Evolutionary conservation across 1,140 invertebrate species (phyloP).

Genomic region (Pissodes strobi): DNA sequence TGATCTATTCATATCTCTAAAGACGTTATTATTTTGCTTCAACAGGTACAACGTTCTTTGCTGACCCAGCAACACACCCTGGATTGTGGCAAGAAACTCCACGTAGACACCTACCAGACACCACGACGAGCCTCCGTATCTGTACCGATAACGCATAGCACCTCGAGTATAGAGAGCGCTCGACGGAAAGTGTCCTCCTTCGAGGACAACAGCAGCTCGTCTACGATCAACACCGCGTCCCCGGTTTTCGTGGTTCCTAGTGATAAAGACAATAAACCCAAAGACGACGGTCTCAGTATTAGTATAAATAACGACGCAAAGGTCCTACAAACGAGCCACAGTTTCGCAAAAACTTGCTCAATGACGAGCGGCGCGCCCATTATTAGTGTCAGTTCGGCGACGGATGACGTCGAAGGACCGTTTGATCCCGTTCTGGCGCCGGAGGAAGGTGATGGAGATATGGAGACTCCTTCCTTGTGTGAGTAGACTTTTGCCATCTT

Average conservation of each 20-base stretch:
- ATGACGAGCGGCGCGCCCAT: slow-evolving; percentile 60
- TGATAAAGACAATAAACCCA: slow-evolving; percentile 52
- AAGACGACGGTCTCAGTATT: slow-evolving; percentile 18
- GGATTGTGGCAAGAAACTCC: slow-evolving; percentile 58
- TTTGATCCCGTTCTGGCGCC: no score
- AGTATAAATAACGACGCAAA: slow-evolving; percentile 39
- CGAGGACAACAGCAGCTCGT: slow-evolving; percentile 52
- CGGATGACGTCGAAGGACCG: slow-evolving; percentile 65
- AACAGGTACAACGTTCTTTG: slow-evolving; percentile 51
- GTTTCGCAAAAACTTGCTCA: slow-evolving; percentile 52
- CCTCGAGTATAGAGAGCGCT: slow-evolving; percentile 31
- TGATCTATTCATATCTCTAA: not conserved
- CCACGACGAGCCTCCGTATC: slow-evolving; percentile 57
- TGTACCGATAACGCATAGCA: slow-evolving; percentile 52
- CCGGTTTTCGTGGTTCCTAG: slow-evolving; percentile 50
- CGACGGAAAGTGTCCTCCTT: slow-evolving; percentile 57
- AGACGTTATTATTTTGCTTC: not conserved
- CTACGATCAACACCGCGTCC: slow-evolving; percentile 51
- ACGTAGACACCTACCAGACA: slow-evolving; percentile 49
- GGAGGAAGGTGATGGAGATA: no score
- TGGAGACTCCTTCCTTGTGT: no score
- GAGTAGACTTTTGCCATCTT: no score
- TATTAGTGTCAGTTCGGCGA: slow-evolving; percentile 72
- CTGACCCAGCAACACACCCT: slow-evolving; percentile 66
- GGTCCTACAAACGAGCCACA: slow-evolving; percentile 50